These are phyloP conservation scores for Octodonta nipae DNA, from an alignment of 2,888 invertebrate genomes.

Conservation along the genomic window DNA sequence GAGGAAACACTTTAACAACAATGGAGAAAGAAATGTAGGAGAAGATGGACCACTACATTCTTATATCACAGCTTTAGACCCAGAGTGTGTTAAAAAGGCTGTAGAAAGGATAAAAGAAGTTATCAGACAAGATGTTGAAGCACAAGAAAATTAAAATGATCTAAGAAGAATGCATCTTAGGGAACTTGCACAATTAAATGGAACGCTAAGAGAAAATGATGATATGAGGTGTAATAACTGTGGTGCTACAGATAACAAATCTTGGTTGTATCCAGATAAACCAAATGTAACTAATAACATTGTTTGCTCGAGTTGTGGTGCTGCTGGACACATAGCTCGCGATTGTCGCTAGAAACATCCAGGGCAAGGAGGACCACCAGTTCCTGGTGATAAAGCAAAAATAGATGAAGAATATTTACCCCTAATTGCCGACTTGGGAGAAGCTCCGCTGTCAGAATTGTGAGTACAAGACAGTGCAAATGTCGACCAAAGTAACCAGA, in stretches of 20 bases:
- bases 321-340: constrained; percentile 92
- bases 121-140: constrained; percentile 92
- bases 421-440: constrained; percentile 96
- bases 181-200: constrained; percentile 93
- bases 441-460: constrained; percentile 38
- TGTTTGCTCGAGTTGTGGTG: constrained; percentile 92
- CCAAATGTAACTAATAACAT: constrained; percentile 94
- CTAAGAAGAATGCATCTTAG: constrained; percentile 90
- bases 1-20: constrained; percentile 95
- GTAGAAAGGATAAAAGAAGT: constrained; percentile 95
- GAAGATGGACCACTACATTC: constrained; percentile 99
- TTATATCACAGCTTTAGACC: constrained; percentile 94
- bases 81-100: constrained; percentile 92
- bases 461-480: constrained; percentile 10
- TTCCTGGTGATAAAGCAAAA: constrained; percentile 54
- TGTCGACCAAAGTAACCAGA: too few relatives aligned
- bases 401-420: constrained; percentile 99
- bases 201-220: constrained; percentile 95
- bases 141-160: constrained; percentile 98
- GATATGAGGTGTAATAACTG: constrained; percentile 82
- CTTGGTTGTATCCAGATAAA: constrained; percentile 91
- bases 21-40: constrained; percentile 94
- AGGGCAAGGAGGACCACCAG: constrained; percentile 52
- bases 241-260: constrained; percentile 86
- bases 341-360: constrained; percentile 85